phyloP scores from a whole-genome alignment of 1,140 invertebrate species.

The Drosophila simulans region DNA sequence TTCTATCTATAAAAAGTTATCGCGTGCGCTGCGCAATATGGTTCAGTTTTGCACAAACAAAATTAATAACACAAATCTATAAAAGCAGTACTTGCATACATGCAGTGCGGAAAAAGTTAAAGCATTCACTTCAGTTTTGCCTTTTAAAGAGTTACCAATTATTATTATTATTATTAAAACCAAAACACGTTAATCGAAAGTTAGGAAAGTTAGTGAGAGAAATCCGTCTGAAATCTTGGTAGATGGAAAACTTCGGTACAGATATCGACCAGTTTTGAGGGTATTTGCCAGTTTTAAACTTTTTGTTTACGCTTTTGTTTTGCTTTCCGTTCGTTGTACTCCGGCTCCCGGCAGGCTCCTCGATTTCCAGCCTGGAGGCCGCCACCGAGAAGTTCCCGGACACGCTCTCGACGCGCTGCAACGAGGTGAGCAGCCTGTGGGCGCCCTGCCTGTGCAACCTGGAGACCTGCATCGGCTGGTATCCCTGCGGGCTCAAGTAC shows the following conservation, averaged over 20 bases:
- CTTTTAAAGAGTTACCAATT: neutral
- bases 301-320: conserved; percentile 29
- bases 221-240: neutral
- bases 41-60: conserved; percentile 11
- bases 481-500: conserved; percentile 97
- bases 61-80: neutral
- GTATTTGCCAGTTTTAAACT: conserved; percentile 13
- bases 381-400: conserved; percentile 87
- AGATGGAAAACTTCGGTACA: neutral
- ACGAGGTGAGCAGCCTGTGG: conserved; percentile 88
- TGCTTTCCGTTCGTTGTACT: conserved; percentile 1
- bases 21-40: conserved; percentile 4
- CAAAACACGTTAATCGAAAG: neutral
- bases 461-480: conserved; percentile 94
- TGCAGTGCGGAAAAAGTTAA: neutral
- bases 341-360: conserved; percentile 85
- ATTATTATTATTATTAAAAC: too few species aligned
- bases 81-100: neutral
- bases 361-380: conserved; percentile 86
- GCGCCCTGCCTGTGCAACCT: conserved; percentile 91
- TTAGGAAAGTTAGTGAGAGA: neutral
- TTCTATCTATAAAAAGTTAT: neutral
- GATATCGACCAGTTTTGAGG: neutral
- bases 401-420: conserved; percentile 85
- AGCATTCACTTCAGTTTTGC: neutral